Evolutionary conservation across 2,888 invertebrate genomes (phyloP).

Genomic region (Deroplatys truncata): DNA sequence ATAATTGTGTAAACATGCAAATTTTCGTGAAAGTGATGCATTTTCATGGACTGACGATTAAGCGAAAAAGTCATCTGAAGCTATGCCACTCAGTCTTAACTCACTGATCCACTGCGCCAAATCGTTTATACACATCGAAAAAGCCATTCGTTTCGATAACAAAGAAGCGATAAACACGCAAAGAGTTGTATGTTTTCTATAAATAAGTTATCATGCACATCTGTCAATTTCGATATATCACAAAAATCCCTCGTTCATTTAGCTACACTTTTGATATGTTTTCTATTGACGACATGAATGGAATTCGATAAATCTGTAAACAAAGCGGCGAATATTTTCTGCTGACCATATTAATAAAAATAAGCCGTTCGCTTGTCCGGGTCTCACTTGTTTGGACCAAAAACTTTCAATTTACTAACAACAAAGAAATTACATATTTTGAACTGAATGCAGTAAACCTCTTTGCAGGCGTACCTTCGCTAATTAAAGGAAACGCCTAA

Average conservation of each 20-base stretch:
- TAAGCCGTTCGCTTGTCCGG: background rate
- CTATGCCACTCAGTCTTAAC: background rate
- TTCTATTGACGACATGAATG: background rate
- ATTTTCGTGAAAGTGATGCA: background rate
- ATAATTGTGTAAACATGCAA: too few species aligned
- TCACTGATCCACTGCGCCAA: background rate
- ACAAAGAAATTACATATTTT: background rate
- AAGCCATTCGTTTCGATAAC: background rate
- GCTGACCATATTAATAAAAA: background rate
- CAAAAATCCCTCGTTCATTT: background rate
- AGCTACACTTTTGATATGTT: background rate
- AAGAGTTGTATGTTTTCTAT: background rate
- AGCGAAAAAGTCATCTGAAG: background rate
- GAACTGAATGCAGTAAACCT: conserved; percentile 1
- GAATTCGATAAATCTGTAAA: background rate
- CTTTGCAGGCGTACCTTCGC: conserved; percentile 20
- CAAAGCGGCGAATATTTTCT: background rate
- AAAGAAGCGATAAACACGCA: background rate
- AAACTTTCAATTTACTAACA: background rate
- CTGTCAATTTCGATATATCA: background rate
- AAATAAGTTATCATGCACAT: background rate
- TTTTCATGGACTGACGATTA: too few species aligned
- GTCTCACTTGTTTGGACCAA: background rate
- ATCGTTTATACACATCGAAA: background rate
- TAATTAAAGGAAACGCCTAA: conserved; percentile 26